phyloP scores from a whole-genome alignment of 92 coral and sea anemone genomes.

The Nematostella vectensis region DNA sequence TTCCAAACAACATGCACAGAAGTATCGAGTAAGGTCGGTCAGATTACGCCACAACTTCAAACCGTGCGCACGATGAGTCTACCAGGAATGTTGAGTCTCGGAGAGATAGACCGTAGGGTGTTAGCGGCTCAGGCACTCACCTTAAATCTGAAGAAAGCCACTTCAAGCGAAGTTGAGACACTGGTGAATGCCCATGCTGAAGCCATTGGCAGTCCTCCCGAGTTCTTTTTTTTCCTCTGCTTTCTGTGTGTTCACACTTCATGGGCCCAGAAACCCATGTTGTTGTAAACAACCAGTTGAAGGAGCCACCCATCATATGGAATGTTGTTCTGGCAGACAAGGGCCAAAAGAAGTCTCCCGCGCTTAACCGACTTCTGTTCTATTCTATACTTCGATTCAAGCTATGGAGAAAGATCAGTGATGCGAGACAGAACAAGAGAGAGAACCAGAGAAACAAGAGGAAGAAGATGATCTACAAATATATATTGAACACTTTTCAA shows the following conservation, averaged over 20 bases:
- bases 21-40: neutral
- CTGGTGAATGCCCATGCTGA: constrained; percentile 41
- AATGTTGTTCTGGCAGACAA: constrained; percentile 46
- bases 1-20: neutral
- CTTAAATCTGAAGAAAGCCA: constrained; percentile 11
- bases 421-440: constrained; percentile 3
- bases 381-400: constrained; percentile 35
- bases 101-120: constrained; percentile 32
- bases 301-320: constrained; percentile 51
- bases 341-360: constrained; percentile 56
- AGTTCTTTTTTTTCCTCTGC: constrained; percentile 41
- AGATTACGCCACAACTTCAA: neutral
- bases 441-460: constrained; percentile 10
- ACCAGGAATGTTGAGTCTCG: constrained; percentile 10
- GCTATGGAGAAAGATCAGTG: constrained; percentile 5
- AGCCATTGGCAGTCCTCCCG: constrained; percentile 47
- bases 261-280: constrained; percentile 40
- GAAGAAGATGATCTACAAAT: constrained; percentile 17
- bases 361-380: constrained; percentile 33
- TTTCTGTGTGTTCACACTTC: constrained; percentile 36
- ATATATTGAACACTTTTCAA: constrained; percentile 44
- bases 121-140: constrained; percentile 25
- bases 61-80: constrained; percentile 6
- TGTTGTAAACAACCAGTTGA: constrained; percentile 29
- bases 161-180: constrained; percentile 14